These are phyloP conservation scores for Oscheius sp. DNA, from an alignment of 2,888 invertebrate genomes.

Conservation along the genomic window DNA sequence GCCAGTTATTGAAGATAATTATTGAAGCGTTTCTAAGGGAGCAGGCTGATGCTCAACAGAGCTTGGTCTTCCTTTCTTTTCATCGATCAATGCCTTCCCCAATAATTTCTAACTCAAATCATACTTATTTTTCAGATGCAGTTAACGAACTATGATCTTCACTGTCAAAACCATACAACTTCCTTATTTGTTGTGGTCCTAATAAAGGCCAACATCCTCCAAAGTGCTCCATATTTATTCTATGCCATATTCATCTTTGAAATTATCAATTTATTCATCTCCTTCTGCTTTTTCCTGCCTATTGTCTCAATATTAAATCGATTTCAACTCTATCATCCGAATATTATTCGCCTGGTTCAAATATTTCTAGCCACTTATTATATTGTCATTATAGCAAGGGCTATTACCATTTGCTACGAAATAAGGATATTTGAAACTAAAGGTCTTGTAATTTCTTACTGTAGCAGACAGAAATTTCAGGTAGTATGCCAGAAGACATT, in stretches of 20 bases:
- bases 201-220: background rate
- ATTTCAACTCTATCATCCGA: conserved; percentile 13
- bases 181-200: conserved; percentile 6
- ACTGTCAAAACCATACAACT: background rate
- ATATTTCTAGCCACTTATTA: conserved; percentile 8
- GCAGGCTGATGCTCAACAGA: background rate
- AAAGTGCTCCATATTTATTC: background rate
- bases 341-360: conserved; percentile 11
- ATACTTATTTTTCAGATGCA: conserved; percentile 10
- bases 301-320: background rate
- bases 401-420: background rate
- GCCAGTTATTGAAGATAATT: no score
- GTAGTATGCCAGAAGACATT: background rate
- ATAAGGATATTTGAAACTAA: background rate
- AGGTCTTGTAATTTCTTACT: background rate
- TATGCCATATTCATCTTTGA: conserved; percentile 4
- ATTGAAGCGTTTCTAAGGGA: no score
- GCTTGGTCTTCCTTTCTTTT: background rate
- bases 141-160: conserved; percentile 8
- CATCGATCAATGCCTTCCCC: no score
- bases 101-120: no score
- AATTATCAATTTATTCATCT: conserved; percentile 5
- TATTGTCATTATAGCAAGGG: background rate
- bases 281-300: background rate
- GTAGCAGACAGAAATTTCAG: background rate